Evolutionary conservation across 2,797 vertebrate species (phyloP), one percentile per base, ranked within the genome.

Genomic region (Hafferia zeledoni): DNA sequence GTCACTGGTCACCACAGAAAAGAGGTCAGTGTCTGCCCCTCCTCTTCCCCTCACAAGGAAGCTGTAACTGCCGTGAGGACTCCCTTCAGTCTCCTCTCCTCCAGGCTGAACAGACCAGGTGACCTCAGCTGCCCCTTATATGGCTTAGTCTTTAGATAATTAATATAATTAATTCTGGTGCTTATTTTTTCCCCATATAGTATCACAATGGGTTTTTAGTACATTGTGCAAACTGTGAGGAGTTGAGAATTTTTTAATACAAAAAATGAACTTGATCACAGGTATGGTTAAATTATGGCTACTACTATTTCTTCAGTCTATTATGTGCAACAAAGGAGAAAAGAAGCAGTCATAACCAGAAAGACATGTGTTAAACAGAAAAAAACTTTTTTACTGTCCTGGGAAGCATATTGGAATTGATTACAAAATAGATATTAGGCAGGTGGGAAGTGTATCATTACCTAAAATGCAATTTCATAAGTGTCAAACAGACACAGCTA

Each of bases 401-500:
- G 23, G 7, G 55, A 91, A 95, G 59, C 30, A 94, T 79, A 91
- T 81, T 93, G 85, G 55, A 91, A 93, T 95, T 93, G 93, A 95
- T 88, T 88, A 43, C 85, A 94, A 93, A 91, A 93, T 27, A 95
- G 53, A 68, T 78, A 88, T 80, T 76, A 81, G 63, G 59, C 22
- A 91, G 35, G 53, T 82, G 33, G 60, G 79, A 92, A 80, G 79
- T 93, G 65, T 94, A 88, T 96, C 85, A 93, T 93, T 94, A 91
- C 47, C 82, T 86, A 93, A 91, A 91, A 91, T 76, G 77, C 69
- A 95, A 94, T 96, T 96, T 96, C 70, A 3, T 86, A 81, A 71
- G 70, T 88, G 83, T 86, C 94, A 96, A 83, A 57, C 23, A 31
- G 33, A 57, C 22, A 68, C 31, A 90, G 37, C 37, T 91, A 27